Conservation (phyloP, 2,113 vertebrate species). For the Rhea pennata region DNA sequence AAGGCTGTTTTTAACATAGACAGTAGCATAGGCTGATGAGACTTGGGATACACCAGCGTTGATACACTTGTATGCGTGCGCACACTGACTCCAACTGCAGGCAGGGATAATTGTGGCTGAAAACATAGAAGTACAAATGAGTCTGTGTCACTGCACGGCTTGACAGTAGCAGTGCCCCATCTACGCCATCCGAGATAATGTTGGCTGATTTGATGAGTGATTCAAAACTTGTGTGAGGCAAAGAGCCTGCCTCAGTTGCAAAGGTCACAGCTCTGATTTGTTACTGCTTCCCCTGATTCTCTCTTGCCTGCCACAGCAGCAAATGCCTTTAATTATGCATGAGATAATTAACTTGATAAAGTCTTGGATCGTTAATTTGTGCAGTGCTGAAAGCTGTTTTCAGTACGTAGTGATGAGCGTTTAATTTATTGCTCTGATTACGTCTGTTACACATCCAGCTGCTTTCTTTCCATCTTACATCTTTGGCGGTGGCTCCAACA, state of each 20-base stretch:
- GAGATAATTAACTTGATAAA: conserved; percentile 61
- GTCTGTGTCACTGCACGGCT: neutral
- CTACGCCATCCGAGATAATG: neutral
- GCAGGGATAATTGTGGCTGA: neutral
- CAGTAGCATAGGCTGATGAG: neutral
- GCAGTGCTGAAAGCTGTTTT: conserved; percentile 29
- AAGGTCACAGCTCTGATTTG: conserved; percentile 26
- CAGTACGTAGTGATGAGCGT: neutral
- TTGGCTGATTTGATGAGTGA: neutral
- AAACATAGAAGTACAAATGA: neutral
- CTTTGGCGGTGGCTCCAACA: neutral
- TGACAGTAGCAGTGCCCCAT: neutral
- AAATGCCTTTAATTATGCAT: conserved; percentile 57
- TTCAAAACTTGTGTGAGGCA: neutral
- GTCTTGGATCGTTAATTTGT: conserved; percentile 29
- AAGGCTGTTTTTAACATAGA: neutral
- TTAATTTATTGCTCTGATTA: conserved; percentile 17
- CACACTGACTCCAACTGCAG: neutral
- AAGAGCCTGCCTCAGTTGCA: neutral
- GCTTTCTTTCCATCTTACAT: neutral
- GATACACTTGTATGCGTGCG: too few species aligned
- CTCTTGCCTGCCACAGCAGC: conserved; percentile 30
- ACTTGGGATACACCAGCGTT: neutral
- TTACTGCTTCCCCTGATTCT: conserved; percentile 23
- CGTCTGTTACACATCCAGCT: neutral